Conservation (phyloP, 2,888 invertebrate genomes). For the Leucoma salicis region DNA sequence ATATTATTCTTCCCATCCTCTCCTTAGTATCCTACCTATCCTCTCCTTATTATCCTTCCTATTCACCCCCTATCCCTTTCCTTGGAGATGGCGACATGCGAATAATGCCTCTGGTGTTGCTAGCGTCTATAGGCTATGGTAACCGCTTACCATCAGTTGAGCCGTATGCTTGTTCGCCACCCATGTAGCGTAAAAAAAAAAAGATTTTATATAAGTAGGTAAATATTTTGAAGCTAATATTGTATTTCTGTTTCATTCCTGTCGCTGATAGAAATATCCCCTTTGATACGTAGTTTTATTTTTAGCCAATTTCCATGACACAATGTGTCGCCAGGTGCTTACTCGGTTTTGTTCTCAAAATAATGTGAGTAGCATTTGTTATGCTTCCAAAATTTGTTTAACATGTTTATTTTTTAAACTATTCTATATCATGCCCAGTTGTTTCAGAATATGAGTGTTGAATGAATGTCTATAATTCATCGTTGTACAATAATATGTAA, state of each 20-base stretch:
- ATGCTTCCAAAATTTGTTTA: conserved; percentile 29
- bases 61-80: too few relatives aligned
- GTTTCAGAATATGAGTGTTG: conserved; percentile 3
- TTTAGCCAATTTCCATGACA: conserved; percentile 45
- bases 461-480: neutral
- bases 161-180: too few relatives aligned
- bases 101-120: too few relatives aligned
- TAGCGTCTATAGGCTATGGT: too few relatives aligned
- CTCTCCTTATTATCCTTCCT: too few relatives aligned
- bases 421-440: conserved; percentile 6
- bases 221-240: neutral
- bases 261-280: conserved; percentile 24
- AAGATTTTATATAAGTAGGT: too few relatives aligned
- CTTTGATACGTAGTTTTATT: conserved; percentile 55
- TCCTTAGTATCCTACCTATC: too few relatives aligned
- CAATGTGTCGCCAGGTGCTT: conserved; percentile 33
- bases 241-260: conserved; percentile 14
- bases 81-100: too few relatives aligned
- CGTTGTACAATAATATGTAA: neutral
- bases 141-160: too few relatives aligned
- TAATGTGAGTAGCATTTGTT: conserved; percentile 32
- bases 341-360: conserved; percentile 35
- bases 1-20: too few relatives aligned
- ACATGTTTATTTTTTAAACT: conserved; percentile 23
- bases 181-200: too few relatives aligned